phyloP scores from a whole-genome alignment of 1,140 invertebrate genomes.

The Tyrophagus putrescentiae region DNA sequence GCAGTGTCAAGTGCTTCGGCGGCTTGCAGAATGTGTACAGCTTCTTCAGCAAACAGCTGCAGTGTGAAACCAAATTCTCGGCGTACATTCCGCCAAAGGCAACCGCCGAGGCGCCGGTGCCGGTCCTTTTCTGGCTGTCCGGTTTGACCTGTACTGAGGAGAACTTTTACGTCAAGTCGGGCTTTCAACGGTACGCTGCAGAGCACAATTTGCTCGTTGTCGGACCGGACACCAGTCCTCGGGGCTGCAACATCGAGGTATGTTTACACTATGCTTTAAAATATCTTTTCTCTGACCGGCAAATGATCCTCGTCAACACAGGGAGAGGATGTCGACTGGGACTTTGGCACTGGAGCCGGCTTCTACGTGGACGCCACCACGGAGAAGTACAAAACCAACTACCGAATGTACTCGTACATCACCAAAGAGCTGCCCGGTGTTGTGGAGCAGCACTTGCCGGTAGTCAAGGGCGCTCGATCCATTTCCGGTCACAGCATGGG shows the following conservation, averaged over 20 bases:
- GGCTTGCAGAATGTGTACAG: conserved; percentile 70
- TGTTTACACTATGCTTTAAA: conserved; percentile 80
- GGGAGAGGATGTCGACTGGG: conserved; percentile 56
- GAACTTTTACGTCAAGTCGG: conserved; percentile 91
- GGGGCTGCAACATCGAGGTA: conserved; percentile 64
- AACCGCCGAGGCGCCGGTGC: conserved; percentile 43
- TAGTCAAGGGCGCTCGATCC: conserved; percentile 6
- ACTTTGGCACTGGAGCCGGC: conserved; percentile 86
- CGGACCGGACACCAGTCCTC: conserved; percentile 86
- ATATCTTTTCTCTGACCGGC: conserved; percentile 31
- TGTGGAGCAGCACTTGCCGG: conserved; percentile 25
- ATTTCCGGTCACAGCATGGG: conserved; percentile 59
- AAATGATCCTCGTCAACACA: too few species aligned
- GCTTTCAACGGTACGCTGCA: conserved; percentile 70
- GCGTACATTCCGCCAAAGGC: conserved; percentile 67
- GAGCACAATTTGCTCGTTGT: conserved; percentile 69
- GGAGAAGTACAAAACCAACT: conserved; percentile 82
- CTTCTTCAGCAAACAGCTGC: conserved; percentile 55
- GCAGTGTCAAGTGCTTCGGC: conserved; percentile 51
- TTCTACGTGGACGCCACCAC: conserved; percentile 87
- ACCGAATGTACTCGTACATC: conserved; percentile 93
- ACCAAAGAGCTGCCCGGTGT: conserved; percentile 49
- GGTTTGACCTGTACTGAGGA: conserved; percentile 87
- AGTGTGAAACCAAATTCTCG: conserved; percentile 84
- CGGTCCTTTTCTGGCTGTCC: conserved; percentile 83